phyloP scores from a whole-genome alignment of 2,888 invertebrate species.

The Pilophorus perplexus region DNA sequence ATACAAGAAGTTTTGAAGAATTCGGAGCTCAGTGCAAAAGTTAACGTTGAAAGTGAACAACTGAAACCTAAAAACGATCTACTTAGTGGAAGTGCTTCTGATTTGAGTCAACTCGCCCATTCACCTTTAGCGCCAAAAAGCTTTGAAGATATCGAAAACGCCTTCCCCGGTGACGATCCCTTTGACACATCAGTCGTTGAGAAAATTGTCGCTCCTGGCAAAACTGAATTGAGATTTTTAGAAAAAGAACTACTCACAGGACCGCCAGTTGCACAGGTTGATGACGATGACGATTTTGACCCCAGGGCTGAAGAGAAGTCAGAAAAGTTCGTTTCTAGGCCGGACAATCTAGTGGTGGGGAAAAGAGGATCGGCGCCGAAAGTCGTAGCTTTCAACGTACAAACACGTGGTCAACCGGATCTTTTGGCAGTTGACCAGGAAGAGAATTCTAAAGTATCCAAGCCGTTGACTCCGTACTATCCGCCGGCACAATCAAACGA shows the following conservation, averaged over 20 bases:
- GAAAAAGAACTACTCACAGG: constrained; percentile 68
- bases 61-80: constrained; percentile 59
- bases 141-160: constrained; percentile 51
- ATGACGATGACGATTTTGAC: constrained; percentile 75
- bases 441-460: constrained; percentile 58
- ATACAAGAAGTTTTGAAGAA: constrained; percentile 42
- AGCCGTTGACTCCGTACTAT: constrained; percentile 80
- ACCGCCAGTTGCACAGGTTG: constrained; percentile 50
- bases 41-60: constrained; percentile 21
- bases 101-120: constrained; percentile 67
- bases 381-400: constrained; percentile 52
- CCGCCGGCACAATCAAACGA: constrained; percentile 51
- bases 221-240: constrained; percentile 72
- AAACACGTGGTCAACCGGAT: constrained; percentile 60
- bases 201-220: constrained; percentile 69
- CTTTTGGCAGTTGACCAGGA: constrained; percentile 61
- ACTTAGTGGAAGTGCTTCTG: constrained; percentile 72
- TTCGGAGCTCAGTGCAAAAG: constrained; percentile 38
- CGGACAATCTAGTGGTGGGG: constrained; percentile 46
- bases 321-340: constrained; percentile 41
- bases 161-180: constrained; percentile 61
- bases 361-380: constrained; percentile 48
- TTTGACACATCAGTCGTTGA: constrained; percentile 81
- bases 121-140: constrained; percentile 57
- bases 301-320: constrained; percentile 66